These are phyloP conservation scores for Tinea pellionella DNA, from an alignment of 2,888 invertebrate species.

Conservation along the genomic window DNA sequence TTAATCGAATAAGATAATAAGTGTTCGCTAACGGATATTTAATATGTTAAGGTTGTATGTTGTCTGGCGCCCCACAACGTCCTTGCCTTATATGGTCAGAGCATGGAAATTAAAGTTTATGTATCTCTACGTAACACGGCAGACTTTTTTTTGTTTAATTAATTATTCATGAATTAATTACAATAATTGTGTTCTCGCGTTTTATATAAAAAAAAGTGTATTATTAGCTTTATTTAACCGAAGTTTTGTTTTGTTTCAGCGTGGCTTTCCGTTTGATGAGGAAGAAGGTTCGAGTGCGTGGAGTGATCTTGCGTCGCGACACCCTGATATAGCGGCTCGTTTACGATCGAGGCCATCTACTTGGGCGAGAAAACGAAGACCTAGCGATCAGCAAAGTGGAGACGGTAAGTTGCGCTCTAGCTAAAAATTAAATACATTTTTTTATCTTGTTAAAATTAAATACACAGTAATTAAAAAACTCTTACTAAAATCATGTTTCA, in stretches of 20 bases:
- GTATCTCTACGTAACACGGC: neutral
- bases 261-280: constrained; percentile 77
- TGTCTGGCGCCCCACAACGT: constrained; percentile 21
- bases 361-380: constrained; percentile 58
- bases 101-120: neutral
- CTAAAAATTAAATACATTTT: too few relatives aligned
- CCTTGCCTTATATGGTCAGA: constrained; percentile 49
- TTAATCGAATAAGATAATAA: too few relatives aligned
- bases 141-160: neutral
- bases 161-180: constrained; percentile 1
- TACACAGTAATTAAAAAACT: too few relatives aligned
- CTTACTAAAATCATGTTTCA: constrained; percentile 16
- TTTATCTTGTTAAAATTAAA: too few relatives aligned
- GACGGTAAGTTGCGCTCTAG: constrained; percentile 37
- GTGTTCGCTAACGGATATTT: neutral
- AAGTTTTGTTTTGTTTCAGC: constrained; percentile 34
- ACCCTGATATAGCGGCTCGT: constrained; percentile 81
- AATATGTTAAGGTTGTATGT: neutral
- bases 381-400: constrained; percentile 54
- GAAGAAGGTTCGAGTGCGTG: constrained; percentile 70
- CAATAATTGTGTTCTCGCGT: neutral
- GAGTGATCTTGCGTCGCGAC: constrained; percentile 77
- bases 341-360: constrained; percentile 55
- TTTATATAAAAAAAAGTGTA: too few relatives aligned
- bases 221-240: too few relatives aligned